Percentiles rank a stretch among this genome's conserved stretches.
Conservation (phyloP, 2,888 invertebrate species). For the Criorhina ranunculi region DNA sequence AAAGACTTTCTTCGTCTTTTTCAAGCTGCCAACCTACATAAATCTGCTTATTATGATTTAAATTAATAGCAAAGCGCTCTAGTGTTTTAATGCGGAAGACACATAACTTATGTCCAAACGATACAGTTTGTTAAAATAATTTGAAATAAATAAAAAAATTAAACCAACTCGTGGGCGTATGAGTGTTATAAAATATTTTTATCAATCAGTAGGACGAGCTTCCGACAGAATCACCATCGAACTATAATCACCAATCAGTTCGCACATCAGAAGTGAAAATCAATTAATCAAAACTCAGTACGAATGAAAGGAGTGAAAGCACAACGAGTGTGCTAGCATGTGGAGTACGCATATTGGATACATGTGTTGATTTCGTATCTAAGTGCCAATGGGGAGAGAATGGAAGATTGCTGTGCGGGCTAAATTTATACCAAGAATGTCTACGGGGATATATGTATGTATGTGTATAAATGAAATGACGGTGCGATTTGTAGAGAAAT, state of each 20-base stretch:
- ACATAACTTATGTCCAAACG: not conserved
- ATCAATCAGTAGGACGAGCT: not conserved
- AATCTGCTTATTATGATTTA: not conserved
- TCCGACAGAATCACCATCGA: not conserved
- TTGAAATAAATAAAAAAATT: not conserved
- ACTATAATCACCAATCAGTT: not conserved
- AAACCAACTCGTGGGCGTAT: too few species aligned
- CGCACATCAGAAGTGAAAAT: conserved; percentile 8
- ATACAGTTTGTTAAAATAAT: too few species aligned
- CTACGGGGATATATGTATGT: not conserved
- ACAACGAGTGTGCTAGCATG: not conserved
- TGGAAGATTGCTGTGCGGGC: not conserved
- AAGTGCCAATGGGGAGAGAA: not conserved
- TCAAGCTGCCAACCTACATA: not conserved
- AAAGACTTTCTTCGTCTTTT: not conserved
- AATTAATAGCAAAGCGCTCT: not conserved
- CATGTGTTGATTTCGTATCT: not conserved
- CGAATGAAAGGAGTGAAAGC: not conserved
- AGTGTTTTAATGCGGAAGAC: not conserved
- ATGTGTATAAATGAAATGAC: conserved; percentile 1
- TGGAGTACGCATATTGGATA: not conserved
- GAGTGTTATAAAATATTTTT: not conserved
- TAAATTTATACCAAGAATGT: conserved; percentile 13
- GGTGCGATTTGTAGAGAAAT: not conserved
- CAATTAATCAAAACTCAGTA: conserved; percentile 4